A percentile compares a stretch with the other conserved stretches of the same genome.
These are phyloP conservation scores for Tadarida brasiliensis DNA, from an alignment of 2,797 vertebrate genomes.

Conservation along the genomic window DNA sequence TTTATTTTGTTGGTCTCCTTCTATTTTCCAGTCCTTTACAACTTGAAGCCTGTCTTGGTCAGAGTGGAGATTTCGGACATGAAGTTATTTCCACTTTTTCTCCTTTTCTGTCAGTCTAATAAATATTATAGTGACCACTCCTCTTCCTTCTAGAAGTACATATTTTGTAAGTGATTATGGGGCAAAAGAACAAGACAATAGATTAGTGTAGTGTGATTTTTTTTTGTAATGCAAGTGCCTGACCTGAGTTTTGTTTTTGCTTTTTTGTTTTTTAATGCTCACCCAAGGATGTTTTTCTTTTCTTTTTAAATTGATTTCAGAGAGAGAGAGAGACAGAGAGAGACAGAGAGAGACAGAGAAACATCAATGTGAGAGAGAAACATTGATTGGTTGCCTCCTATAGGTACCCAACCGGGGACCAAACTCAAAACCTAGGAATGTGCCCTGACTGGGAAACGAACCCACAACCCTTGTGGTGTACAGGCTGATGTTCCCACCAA, in stretches of 20 bases:
- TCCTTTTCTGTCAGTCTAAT: conserved; percentile 5
- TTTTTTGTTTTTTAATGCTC: no score
- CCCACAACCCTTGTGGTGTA: no score
- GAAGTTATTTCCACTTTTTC: neutral
- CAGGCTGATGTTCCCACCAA: no score
- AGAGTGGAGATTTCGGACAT: conserved; percentile 13
- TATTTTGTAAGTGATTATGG: neutral
- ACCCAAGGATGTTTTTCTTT: no score
- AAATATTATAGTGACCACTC: neutral
- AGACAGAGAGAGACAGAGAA: no score
- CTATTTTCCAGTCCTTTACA: neutral
- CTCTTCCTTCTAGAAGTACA: conserved; percentile 14
- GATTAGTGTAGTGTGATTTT: neutral
- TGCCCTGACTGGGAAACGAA: no score
- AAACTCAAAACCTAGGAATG: no score
- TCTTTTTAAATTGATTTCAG: no score
- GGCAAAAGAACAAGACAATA: neutral
- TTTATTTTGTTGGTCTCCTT: conserved; percentile 33
- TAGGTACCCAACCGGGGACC: no score
- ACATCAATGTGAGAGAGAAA: no score
- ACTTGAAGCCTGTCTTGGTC: neutral
- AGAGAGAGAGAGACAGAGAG: no score
- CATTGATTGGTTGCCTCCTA: no score
- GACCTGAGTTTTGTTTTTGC: neutral
- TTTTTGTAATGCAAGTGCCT: neutral